A percentile compares a stretch with the other conserved stretches of the same genome.
phyloP scores from a whole-genome alignment of 2,797 vertebrate species.

The Acropternis orthonyx region DNA sequence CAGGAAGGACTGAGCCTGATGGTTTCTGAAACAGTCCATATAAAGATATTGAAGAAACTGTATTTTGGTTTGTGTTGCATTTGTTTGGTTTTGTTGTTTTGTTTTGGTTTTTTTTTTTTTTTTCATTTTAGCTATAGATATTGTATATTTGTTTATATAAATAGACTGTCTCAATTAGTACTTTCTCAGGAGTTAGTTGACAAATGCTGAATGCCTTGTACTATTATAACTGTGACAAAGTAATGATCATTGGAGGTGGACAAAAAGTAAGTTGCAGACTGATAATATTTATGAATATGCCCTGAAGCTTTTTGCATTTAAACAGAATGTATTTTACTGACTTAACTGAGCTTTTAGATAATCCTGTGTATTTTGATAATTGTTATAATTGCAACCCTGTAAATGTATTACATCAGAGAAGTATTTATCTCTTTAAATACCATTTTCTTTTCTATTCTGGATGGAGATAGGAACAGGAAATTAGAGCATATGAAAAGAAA shows the following conservation, averaged over 20 bases:
- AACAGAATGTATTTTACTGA: background rate
- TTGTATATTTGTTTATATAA: background rate
- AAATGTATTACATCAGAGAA: background rate
- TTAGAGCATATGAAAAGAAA: constrained; percentile 8
- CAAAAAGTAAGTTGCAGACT: background rate
- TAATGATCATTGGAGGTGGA: background rate
- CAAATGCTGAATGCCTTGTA: background rate
- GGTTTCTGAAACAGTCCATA: background rate
- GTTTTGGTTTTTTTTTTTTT: background rate
- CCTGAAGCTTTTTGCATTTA: background rate
- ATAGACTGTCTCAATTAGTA: background rate
- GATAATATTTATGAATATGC: background rate
- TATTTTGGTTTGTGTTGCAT: background rate
- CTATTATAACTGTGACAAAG: background rate
- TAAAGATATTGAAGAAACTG: background rate
- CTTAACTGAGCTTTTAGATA: background rate
- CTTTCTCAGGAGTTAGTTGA: background rate
- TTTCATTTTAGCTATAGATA: background rate
- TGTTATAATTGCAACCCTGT: background rate
- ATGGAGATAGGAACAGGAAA: constrained; percentile 13
- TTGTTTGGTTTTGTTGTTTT: background rate
- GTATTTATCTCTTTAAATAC: background rate
- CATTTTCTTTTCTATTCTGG: background rate
- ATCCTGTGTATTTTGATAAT: constrained; percentile 20
- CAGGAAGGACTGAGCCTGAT: background rate